Evolutionary conservation across 2,888 invertebrate genomes (phyloP).

Genomic region (Andrena bucephala): DNA sequence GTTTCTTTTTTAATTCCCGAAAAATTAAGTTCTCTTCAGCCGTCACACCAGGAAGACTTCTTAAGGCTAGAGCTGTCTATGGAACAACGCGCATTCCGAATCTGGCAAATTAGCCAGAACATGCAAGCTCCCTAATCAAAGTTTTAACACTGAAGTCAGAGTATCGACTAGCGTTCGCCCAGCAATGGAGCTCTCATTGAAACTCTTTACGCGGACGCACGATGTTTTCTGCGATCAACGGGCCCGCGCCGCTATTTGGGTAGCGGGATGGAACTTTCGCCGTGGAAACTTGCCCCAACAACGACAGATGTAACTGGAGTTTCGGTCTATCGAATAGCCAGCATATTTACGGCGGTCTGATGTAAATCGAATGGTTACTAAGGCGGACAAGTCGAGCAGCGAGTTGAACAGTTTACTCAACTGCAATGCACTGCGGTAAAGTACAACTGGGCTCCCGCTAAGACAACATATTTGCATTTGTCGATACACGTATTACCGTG

Average conservation of each 20-base stretch:
- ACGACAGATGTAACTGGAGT: slow-evolving; percentile 53
- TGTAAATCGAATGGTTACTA: slow-evolving; percentile 51
- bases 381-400: slow-evolving; percentile 22
- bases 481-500: slow-evolving; percentile 15
- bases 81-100: background rate
- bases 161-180: slow-evolving; percentile 7
- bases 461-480: slow-evolving; percentile 39
- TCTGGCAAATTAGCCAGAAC: background rate
- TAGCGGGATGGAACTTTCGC: slow-evolving; percentile 39
- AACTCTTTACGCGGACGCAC: slow-evolving; percentile 19
- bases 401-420: slow-evolving; percentile 41
- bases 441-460: slow-evolving; percentile 19
- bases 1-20: no score
- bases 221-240: slow-evolving; percentile 58
- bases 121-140: slow-evolving; percentile 23
- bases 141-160: slow-evolving; percentile 10
- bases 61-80: background rate
- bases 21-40: no score
- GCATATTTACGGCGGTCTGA: slow-evolving; percentile 51
- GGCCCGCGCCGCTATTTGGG: slow-evolving; percentile 47
- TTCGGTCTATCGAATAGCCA: slow-evolving; percentile 38
- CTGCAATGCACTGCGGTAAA: slow-evolving; percentile 39
- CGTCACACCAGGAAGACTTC: no score
- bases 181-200: background rate
- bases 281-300: slow-evolving; percentile 46